Evolutionary conservation across 1,140 invertebrate species (phyloP).

Genomic region (Papilio helenus): DNA sequence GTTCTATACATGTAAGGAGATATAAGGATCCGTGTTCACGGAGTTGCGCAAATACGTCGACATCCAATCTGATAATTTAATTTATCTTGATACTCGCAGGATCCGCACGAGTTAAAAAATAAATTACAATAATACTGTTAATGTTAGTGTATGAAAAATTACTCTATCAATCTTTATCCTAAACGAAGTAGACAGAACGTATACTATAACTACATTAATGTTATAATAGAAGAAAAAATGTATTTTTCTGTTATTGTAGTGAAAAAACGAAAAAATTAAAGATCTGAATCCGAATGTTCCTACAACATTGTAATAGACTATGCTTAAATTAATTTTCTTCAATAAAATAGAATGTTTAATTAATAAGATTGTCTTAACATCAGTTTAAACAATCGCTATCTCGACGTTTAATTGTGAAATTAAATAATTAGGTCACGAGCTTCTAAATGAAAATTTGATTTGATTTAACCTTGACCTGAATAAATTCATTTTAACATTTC

Average conservation of each 20-base stretch:
- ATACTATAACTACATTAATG: too few relatives aligned
- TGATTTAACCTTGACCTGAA: not conserved
- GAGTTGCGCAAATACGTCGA: not conserved
- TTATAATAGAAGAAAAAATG: too few relatives aligned
- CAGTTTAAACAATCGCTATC: not conserved
- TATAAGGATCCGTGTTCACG: not conserved
- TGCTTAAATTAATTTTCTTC: too few relatives aligned
- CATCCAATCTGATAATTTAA: slow-evolving; percentile 4
- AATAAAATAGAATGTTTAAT: too few relatives aligned
- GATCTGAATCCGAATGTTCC: too few relatives aligned
- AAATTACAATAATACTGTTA: not conserved
- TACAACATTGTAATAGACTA: too few relatives aligned
- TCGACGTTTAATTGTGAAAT: not conserved
- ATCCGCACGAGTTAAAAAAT: not conserved
- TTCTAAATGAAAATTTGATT: not conserved
- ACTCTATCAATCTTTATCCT: too few relatives aligned
- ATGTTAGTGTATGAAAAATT: too few relatives aligned
- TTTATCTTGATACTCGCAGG: not conserved
- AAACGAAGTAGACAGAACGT: too few relatives aligned
- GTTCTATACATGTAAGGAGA: not conserved
- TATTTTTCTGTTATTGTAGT: too few relatives aligned
- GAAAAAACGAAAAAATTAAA: too few relatives aligned
- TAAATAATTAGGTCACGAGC: not conserved
- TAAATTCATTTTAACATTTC: not conserved
- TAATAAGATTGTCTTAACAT: too few relatives aligned